Conservation (phyloP, 1,140 invertebrate genomes). For the Ceratoteleas bidentatus region DNA sequence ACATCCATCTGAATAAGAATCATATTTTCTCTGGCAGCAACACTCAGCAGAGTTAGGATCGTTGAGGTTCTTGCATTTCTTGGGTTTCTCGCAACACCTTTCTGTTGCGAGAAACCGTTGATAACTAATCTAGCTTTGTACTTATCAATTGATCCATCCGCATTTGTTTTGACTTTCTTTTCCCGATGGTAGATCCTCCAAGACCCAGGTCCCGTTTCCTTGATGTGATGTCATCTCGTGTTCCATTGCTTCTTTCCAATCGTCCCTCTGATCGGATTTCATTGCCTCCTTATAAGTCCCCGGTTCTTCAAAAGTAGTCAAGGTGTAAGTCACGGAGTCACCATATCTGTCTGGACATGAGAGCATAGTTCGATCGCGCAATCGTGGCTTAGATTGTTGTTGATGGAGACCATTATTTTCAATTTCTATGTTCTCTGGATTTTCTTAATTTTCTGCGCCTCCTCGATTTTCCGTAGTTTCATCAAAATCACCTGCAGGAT, state of each 20-base stretch:
- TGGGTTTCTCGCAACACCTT: slow-evolving; percentile 23
- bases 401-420: too few species aligned
- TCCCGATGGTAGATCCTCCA: slow-evolving; percentile 68
- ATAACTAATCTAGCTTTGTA: slow-evolving; percentile 72
- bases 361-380: too few species aligned
- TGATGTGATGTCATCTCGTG: slow-evolving; percentile 21
- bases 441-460: too few species aligned
- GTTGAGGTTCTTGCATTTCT: slow-evolving; percentile 54
- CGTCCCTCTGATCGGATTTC: background rate
- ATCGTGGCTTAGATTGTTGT: too few species aligned
- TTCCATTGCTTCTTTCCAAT: slow-evolving; percentile 12
- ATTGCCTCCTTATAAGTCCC: slow-evolving; percentile 1
- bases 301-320: slow-evolving; percentile 2
- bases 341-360: too few species aligned
- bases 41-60: slow-evolving; percentile 60
- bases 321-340: background rate
- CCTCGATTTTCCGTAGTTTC: too few species aligned
- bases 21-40: slow-evolving; percentile 57
- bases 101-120: slow-evolving; percentile 49
- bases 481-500: too few species aligned
- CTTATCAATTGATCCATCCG: slow-evolving; percentile 51
- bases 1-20: slow-evolving; percentile 74
- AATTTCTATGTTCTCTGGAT: too few species aligned
- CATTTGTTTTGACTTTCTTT: slow-evolving; percentile 68
- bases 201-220: slow-evolving; percentile 68